Evolutionary conservation across 2,113 vertebrate genomes (phyloP), one percentile per base, ranked within the genome.

Genomic region (Phyllostomus hastatus): DNA sequence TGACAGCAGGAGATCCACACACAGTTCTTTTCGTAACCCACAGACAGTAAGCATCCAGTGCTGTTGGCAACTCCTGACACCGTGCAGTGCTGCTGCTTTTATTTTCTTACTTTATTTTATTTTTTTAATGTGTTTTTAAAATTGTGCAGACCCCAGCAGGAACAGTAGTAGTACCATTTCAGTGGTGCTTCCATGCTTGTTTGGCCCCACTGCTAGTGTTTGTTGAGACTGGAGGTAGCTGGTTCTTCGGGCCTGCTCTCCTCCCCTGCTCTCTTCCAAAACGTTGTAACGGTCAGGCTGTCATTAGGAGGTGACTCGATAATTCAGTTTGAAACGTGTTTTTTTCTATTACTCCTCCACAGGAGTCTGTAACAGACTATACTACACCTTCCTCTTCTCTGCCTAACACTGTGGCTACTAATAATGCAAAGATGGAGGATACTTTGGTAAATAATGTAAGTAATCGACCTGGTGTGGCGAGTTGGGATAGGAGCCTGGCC

Each of bases 301-400:
- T 90, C 59, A 20, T 75, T 83, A 70, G 52, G 88, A 96, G 81
- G 14, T 91, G 61, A 82, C 54, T 94, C 73, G 35, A 20, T 57
- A 28, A 88, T 97, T 96, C 92, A 95, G 93, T 86, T 97, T 97
- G 96, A 97, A 98, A 97, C 89, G 33, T 97, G 48, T 97, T 97
- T 97, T 97, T 94, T 64, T 66, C 84, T 94, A 19, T 95, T 94
- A 76, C 61, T 92, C 2, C 91, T 98, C 97, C 95, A 91, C 98
- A 99, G 99, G 99, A 99, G 98, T 99, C 99, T 61, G 99, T 99
- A 97, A 99, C 99, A 86, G 99, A 99, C 98, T 99, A 99, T 98
- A 99, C 99, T 91, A 98, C 99, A 59, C 99, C 99, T 67, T 99
- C 99, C 76, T 99, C 99, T 43, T 99, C 99, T 78, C 98, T 99